These are phyloP conservation scores for Acrocyrtus sp. DNA, from an alignment of 2,888 invertebrate species.

Conservation along the genomic window DNA sequence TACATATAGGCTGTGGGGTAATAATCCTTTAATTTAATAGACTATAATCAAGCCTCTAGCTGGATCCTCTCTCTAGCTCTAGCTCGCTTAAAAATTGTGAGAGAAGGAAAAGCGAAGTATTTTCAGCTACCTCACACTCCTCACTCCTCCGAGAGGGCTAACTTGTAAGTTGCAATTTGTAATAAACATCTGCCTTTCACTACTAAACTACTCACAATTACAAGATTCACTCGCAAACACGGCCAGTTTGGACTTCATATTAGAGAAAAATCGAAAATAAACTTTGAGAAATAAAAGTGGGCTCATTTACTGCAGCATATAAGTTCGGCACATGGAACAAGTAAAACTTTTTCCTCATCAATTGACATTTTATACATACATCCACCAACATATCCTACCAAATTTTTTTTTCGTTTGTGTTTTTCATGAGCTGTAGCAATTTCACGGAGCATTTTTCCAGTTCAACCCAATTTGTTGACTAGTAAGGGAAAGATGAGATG, in stretches of 20 bases:
- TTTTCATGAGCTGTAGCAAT: slow-evolving; percentile 25
- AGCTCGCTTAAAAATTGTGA: too few relatives aligned
- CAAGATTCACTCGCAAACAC: slow-evolving; percentile 13
- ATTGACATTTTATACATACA: too few relatives aligned
- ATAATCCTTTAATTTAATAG: slow-evolving; percentile 54
- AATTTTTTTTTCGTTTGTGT: too few relatives aligned
- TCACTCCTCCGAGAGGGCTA: too few relatives aligned
- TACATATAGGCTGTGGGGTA: slow-evolving; percentile 30
- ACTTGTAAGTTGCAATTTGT: slow-evolving; percentile 18
- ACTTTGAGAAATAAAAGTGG: too few relatives aligned
- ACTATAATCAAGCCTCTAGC: slow-evolving; percentile 38
- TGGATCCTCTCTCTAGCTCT: slow-evolving; percentile 4
- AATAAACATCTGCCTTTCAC: slow-evolving; percentile 28
- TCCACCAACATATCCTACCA: too few relatives aligned
- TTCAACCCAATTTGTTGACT: slow-evolving; percentile 56
- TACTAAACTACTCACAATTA: too few relatives aligned
- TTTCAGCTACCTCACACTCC: too few relatives aligned
- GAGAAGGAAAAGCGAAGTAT: too few relatives aligned
- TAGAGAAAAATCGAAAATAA: too few relatives aligned
- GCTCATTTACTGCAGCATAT: too few relatives aligned
- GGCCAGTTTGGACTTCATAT: neutral
- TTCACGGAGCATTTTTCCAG: slow-evolving; percentile 36
- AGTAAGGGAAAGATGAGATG: slow-evolving; percentile 50
- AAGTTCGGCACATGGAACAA: too few relatives aligned
- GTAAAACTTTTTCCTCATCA: slow-evolving; percentile 1